Percentiles rank a stretch among this genome's conserved stretches.
Evolutionary conservation across 1,140 invertebrate genomes (phyloP).

Genomic region (Anastrepha ludens): DNA sequence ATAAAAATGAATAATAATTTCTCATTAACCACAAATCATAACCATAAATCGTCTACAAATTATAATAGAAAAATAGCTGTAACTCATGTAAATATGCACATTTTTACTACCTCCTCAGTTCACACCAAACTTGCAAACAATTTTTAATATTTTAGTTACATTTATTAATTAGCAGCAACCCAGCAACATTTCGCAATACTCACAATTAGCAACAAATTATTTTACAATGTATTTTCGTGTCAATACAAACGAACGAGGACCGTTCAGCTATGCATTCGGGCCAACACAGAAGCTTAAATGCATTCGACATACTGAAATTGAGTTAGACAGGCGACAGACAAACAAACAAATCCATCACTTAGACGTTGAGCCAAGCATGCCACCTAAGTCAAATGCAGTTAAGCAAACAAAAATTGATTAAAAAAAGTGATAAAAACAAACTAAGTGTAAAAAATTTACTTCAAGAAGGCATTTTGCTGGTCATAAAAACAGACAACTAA

Average conservation of each 20-base stretch:
- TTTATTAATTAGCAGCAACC: not conserved
- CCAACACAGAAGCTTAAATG: not conserved
- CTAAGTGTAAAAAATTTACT: not conserved
- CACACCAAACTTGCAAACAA: no score
- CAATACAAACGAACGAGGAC: not conserved
- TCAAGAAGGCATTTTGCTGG: not conserved
- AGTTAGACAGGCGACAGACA: no score
- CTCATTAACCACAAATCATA: no score
- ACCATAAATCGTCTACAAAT: no score
- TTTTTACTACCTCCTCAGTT: no score
- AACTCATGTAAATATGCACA: no score
- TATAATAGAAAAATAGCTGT: no score
- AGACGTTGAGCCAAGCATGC: not conserved
- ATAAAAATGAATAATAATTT: no score
- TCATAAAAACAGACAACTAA: not conserved
- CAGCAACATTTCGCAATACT: not conserved
- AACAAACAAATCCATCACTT: not conserved
- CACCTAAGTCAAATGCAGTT: slow-evolving; percentile 1
- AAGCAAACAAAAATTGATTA: not conserved
- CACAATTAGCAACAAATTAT: not conserved
- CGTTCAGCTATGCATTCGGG: not conserved
- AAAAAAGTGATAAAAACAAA: not conserved
- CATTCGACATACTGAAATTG: no score
- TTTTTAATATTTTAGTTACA: no score
- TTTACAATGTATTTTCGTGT: not conserved